Evolutionary conservation across 2,113 vertebrate species (phyloP).

Genomic region (Macrotis lagotis): DNA sequence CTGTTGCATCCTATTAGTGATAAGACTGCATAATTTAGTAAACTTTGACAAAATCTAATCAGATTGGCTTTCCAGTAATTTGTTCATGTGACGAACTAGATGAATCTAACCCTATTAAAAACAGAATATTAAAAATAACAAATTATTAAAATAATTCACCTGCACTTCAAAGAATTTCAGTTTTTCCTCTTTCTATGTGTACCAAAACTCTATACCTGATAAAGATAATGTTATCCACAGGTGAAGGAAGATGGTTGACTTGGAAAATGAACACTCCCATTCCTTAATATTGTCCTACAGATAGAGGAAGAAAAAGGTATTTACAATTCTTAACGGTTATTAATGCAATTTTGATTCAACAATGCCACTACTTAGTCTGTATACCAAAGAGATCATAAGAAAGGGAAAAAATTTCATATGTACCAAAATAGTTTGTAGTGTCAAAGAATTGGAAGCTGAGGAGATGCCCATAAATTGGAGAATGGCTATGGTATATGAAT

Average conservation of each 20-base stretch:
- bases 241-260: neutral
- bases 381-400: too few species aligned
- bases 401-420: too few species aligned
- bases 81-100: neutral
- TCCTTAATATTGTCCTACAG: neutral
- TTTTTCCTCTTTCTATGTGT: neutral
- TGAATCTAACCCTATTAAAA: neutral
- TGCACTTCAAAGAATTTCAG: neutral
- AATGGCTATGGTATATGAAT: too few species aligned
- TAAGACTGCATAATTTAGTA: neutral
- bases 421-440: too few species aligned
- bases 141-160: neutral
- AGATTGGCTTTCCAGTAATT: neutral
- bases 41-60: neutral
- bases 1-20: neutral
- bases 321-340: neutral
- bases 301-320: neutral
- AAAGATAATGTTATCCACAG: neutral
- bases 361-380: too few species aligned
- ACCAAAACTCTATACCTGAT: neutral
- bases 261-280: neutral
- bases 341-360: too few species aligned
- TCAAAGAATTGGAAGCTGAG: too few species aligned
- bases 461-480: too few species aligned
- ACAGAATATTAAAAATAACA: neutral